Evolutionary conservation across 2,797 vertebrate species (phyloP).

Genomic region (Cynopterus sphinx): DNA sequence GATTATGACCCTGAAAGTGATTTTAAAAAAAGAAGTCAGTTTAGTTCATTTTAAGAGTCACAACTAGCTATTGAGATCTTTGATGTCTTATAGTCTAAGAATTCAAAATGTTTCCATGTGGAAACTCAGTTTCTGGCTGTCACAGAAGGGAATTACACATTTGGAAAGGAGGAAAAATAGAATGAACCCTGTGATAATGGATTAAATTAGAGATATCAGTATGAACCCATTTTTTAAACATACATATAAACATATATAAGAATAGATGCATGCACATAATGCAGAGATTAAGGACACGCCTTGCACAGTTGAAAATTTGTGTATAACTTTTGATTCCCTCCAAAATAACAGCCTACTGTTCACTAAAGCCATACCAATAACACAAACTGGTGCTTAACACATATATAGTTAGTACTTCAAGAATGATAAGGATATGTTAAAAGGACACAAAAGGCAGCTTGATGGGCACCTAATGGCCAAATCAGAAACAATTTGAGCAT

Average conservation of each 20-base stretch:
- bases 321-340: neutral
- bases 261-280: neutral
- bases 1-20: slow-evolving; percentile 94
- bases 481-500: neutral
- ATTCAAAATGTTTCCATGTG: slow-evolving; percentile 10
- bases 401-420: neutral
- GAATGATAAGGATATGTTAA: neutral
- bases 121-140: neutral
- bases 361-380: neutral
- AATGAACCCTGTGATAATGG: neutral
- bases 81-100: slow-evolving; percentile 15
- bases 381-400: neutral
- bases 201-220: neutral
- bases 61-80: neutral
- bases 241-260: neutral
- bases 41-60: slow-evolving; percentile 31
- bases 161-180: neutral
- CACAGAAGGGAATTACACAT: neutral
- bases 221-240: neutral
- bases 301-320: neutral
- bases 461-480: neutral
- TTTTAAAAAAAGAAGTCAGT: slow-evolving; percentile 7
- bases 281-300: neutral
- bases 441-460: neutral
- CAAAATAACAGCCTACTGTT: neutral